These are phyloP conservation scores for Biston stratarius DNA, from an alignment of 2,888 invertebrate genomes.

Conservation along the genomic window DNA sequence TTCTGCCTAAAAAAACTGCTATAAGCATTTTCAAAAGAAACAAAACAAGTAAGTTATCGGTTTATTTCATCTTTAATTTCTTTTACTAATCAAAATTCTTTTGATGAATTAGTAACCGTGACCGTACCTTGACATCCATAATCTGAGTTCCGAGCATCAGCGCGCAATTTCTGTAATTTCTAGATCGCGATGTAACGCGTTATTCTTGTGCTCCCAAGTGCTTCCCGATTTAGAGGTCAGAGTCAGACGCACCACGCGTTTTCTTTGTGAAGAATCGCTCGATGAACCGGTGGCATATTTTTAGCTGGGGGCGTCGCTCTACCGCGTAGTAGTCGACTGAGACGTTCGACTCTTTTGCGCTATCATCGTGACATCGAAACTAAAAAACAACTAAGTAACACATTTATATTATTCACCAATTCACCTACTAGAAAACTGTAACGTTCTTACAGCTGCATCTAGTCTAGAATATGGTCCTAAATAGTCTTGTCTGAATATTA, in stretches of 20 bases:
- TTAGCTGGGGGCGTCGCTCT: constrained; percentile 82
- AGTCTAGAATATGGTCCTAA: background rate
- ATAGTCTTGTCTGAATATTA: constrained; percentile 3
- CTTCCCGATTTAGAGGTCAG: constrained; percentile 76
- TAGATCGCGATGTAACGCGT: constrained; percentile 50
- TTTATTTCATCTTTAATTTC: too few relatives aligned
- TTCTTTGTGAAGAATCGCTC: constrained; percentile 82
- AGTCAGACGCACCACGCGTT: constrained; percentile 60
- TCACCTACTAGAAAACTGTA: constrained; percentile 25
- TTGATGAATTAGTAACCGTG: too few relatives aligned
- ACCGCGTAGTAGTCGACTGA: constrained; percentile 41
- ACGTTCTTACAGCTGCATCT: background rate
- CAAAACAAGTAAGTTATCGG: too few relatives aligned
- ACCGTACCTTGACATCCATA: constrained; percentile 51
- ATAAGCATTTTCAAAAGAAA: too few relatives aligned
- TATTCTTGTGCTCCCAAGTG: constrained; percentile 52
- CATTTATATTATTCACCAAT: constrained; percentile 30
- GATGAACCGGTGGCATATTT: constrained; percentile 78
- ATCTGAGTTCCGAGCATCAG: constrained; percentile 35
- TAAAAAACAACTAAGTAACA: constrained; percentile 36
- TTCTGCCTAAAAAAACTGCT: too few relatives aligned
- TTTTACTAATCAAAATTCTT: too few relatives aligned
- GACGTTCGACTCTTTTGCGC: constrained; percentile 50
- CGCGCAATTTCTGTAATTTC: constrained; percentile 34
- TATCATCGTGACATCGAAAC: constrained; percentile 55